A percentile compares a stretch with the other conserved stretches of the same genome.
Evolutionary conservation across 2,888 invertebrate genomes (phyloP).

Genomic region (Mantis religiosa): DNA sequence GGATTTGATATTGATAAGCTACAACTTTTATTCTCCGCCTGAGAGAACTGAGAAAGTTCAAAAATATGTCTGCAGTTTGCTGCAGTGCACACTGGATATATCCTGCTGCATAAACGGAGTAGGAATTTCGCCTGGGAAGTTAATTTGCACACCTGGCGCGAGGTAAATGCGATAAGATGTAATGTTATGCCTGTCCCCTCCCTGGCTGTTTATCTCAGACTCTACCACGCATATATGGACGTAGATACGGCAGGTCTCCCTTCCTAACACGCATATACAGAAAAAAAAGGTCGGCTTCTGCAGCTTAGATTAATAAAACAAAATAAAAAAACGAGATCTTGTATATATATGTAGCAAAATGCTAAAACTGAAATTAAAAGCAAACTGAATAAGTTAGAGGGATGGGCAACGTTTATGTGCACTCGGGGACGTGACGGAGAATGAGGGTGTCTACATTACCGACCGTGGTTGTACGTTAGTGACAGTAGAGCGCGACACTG

Average conservation of each 20-base stretch:
- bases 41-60: too few relatives aligned
- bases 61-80: too few relatives aligned
- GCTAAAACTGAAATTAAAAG: conserved; percentile 24
- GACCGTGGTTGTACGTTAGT: not conserved
- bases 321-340: not conserved
- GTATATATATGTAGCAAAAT: conserved; percentile 11
- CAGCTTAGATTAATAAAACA: not conserved
- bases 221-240: not conserved
- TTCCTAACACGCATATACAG: too few relatives aligned
- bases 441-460: not conserved
- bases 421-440: not conserved
- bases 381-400: conserved; percentile 22
- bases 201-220: not conserved
- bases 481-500: not conserved
- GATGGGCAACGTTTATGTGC: not conserved
- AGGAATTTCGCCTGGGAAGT: not conserved
- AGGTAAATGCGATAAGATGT: not conserved
- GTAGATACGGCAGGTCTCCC: not conserved
- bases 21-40: too few relatives aligned
- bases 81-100: too few relatives aligned
- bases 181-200: not conserved
- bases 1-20: too few relatives aligned
- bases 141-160: not conserved
- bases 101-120: not conserved
- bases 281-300: not conserved